Base-by-base conservation (phyloP, 37 sponge, comb jelly and placozoan species). In the Dysidea cf. avara region DNA sequence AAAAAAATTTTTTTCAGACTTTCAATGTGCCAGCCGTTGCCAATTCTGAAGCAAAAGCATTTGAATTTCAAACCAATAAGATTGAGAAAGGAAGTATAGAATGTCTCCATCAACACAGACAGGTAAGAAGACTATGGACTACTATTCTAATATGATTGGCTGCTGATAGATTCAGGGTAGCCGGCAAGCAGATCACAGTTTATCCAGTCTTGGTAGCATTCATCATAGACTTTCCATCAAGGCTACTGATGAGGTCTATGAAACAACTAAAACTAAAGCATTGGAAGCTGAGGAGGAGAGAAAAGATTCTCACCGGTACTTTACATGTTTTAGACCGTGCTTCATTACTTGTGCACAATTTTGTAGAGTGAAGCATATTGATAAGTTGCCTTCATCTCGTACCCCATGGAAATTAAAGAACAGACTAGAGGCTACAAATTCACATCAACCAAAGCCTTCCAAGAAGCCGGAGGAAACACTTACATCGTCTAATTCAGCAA, bases 191-290 rank as follows among this genome's bases (percentile, higher is more conserved):
- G 30, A 17, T 60, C 61, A 66, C 20, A 70, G 3, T 26, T 29
- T 70, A 54, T 31, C 36, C 49, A 49, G 22, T 57, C 22, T 60
- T 22, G 93, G 93, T 7, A 50, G 48, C 0, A 32, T 87, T 25
- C 38, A 53, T 28, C 69, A 74, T 40, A 71, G 61, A 34, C 31
- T 92, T 3, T 63, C 73, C 31, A 77, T 92, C 9, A 66, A 80
- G 51, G 93, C 75, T 1, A 92, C 75, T n/a, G 81, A 86, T 7
- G 89, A 92, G 24, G 71, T 82, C 0, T 92, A 88, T 69, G 78
- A 69, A 53, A 20, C 36, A 1, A 88, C 88, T 5, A 83, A 71
- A 46, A 73, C 76, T 28, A 57, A 51, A 20, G 81, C 73, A 61
- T 46, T 62, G 35, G 58, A 74, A 47, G 85, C 68, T 30, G 90